Percentiles rank a stretch among this genome's conserved stretches.
phyloP scores from a whole-genome alignment of 2,113 vertebrate species.

The Neogobius melanostomus region DNA sequence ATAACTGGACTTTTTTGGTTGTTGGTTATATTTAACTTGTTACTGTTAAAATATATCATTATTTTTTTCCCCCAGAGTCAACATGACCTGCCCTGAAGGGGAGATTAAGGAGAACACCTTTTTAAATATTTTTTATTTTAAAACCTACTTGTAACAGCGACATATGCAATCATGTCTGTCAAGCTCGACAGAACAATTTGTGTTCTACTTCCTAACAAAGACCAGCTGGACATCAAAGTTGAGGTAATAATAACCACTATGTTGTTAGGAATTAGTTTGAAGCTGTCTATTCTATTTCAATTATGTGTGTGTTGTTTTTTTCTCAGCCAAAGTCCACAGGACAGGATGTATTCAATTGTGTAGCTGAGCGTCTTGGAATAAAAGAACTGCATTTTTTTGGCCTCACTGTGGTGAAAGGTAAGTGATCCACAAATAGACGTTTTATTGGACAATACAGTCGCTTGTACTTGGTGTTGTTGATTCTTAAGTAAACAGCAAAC shows the following conservation, averaged over 20 bases:
- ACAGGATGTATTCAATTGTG: slow-evolving; percentile 83
- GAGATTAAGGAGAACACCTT: slow-evolving; percentile 13
- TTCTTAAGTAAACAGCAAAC: background rate
- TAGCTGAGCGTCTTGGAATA: slow-evolving; percentile 80
- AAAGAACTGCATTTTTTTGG: slow-evolving; percentile 88
- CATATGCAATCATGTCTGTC: slow-evolving; percentile 64
- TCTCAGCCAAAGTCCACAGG: slow-evolving; percentile 84
- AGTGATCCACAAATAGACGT: slow-evolving; percentile 39
- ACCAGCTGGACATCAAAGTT: slow-evolving; percentile 80
- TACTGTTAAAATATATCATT: background rate
- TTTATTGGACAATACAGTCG: too few relatives aligned
- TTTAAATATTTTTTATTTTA: background rate
- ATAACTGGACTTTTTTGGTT: background rate
- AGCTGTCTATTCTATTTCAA: background rate
- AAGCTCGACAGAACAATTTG: slow-evolving; percentile 80
- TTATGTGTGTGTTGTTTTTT: background rate
- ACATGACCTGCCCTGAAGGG: slow-evolving; percentile 32
- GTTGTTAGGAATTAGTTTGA: background rate
- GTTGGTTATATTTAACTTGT: background rate
- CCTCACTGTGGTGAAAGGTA: slow-evolving; percentile 87
- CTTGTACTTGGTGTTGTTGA: background rate
- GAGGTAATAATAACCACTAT: slow-evolving; percentile 71
- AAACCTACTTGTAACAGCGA: slow-evolving; percentile 9
- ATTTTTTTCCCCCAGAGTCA: slow-evolving; percentile 35
- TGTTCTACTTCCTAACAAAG: slow-evolving; percentile 83